These are phyloP conservation scores for Platorchestia sp. DNA, from an alignment of 1,140 invertebrate species.

Conservation along the genomic window DNA sequence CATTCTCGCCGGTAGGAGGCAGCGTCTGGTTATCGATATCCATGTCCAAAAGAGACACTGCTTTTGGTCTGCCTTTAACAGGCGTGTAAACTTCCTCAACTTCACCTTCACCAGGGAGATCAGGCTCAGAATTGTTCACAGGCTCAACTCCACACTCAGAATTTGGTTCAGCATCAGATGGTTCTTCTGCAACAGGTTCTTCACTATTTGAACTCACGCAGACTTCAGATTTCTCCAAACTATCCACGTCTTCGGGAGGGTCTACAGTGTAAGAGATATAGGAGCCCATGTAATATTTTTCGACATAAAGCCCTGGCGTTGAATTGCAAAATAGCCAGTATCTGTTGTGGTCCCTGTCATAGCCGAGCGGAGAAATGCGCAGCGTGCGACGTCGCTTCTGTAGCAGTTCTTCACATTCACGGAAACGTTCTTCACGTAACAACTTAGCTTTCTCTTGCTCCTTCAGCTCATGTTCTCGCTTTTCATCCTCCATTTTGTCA, in stretches of 20 bases:
- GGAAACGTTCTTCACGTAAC: constrained; percentile 3
- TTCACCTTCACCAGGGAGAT: constrained; percentile 34
- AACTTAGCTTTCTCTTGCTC: constrained; percentile 27
- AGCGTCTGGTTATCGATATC: constrained; percentile 68
- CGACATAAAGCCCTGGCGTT: constrained; percentile 72
- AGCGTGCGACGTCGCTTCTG: constrained; percentile 67
- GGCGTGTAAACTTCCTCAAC: not conserved
- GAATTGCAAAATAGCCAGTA: constrained; percentile 72
- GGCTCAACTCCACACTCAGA: not conserved
- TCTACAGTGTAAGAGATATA: constrained; percentile 63
- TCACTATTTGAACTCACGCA: not conserved
- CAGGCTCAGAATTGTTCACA: constrained; percentile 2
- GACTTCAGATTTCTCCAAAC: not conserved
- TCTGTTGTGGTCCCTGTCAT: constrained; percentile 71
- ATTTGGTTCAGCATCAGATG: not conserved
- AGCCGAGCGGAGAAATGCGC: constrained; percentile 71
- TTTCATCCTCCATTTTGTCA: constrained; percentile 44
- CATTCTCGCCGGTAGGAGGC: constrained; percentile 71
- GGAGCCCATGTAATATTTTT: constrained; percentile 70
- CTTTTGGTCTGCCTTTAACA: constrained; percentile 56
- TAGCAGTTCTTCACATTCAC: constrained; percentile 63
- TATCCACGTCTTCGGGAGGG: constrained; percentile 48
- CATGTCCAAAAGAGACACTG: constrained; percentile 25
- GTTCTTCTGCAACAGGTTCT: not conserved
- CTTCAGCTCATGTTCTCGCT: constrained; percentile 2